These are phyloP conservation scores for Eupithecia subfuscata DNA, from an alignment of 2,888 invertebrate genomes.

Conservation along the genomic window DNA sequence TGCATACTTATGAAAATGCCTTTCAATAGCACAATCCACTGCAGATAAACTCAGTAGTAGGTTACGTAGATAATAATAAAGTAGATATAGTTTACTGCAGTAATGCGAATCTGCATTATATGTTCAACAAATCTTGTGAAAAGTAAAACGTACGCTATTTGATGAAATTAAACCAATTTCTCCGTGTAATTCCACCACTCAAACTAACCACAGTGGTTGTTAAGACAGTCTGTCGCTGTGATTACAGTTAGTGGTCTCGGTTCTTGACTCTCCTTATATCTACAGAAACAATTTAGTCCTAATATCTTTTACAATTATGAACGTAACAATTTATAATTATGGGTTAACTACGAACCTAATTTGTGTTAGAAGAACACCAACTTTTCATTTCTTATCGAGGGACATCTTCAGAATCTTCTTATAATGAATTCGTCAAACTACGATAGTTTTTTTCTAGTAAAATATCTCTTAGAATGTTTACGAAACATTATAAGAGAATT, in stretches of 20 bases:
- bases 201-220: neutral
- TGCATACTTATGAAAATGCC: slow-evolving; percentile 13
- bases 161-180: neutral
- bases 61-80: slow-evolving; percentile 8
- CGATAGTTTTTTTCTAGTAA: neutral
- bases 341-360: neutral
- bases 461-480: neutral
- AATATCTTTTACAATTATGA: neutral
- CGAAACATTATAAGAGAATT: neutral
- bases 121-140: neutral
- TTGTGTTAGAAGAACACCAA: neutral
- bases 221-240: neutral
- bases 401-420: neutral
- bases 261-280: neutral
- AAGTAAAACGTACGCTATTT: neutral
- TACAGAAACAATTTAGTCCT: neutral
- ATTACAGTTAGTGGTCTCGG: neutral
- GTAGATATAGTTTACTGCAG: slow-evolving; percentile 12
- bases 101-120: slow-evolving; percentile 12
- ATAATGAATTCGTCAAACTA: neutral
- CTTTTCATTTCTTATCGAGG: neutral
- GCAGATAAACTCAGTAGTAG: slow-evolving; percentile 18
- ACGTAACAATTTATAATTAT: neutral
- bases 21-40: slow-evolving; percentile 23
- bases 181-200: neutral